Base-by-base conservation (phyloP, 2,113 vertebrate species). In the Sialia sialis region DNA sequence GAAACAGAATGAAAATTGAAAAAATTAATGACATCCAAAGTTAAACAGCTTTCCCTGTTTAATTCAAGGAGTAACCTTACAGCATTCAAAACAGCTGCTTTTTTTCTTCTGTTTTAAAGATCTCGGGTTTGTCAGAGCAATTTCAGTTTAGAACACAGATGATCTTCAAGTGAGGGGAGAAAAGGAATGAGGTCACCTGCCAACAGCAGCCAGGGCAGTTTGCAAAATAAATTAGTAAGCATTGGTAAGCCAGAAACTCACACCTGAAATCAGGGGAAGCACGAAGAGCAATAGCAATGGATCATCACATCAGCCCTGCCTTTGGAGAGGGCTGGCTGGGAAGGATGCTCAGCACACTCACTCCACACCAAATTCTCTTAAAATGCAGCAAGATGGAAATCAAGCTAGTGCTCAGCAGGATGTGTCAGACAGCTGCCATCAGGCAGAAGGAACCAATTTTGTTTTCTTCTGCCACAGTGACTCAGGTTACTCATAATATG, bases 1-100 rank as follows among this genome's bases (percentile, higher is more conserved):
- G 92, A 95, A 96, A 94, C 34, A 67, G 76, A 96, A 92, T 88
- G 82, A 87, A 97, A 95, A 74, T 49, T 8, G 21, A 79, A 92
- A 84, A 95, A 94, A 76, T 36, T 51, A 77, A 85, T 92, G 59
- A 82, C 4, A 0, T 52, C 41, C 3, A 0, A 46, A 23, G 76
- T 72, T 93, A 73, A 97, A 68, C 54, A 55, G 84, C 51, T 88
- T 88, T 79, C 49, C 44, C 81, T 84, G 48, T 75, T 94, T 93
- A 94, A 97, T 94, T 91, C 78, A 74, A 67, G 41, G 67, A 88
- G 41, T 23, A 77, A 85, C 81, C 92, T 84, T 55, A 56, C 58
- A 95, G 89, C 83, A 93, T 93, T 69, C 75, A 54, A 64, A 95
- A 81, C 16, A 94, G 60, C 49, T 64, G n/a, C 2, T 21, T 25